Evolutionary conservation across 2,113 vertebrate species (phyloP).

Genomic region (Trogon melanurus): DNA sequence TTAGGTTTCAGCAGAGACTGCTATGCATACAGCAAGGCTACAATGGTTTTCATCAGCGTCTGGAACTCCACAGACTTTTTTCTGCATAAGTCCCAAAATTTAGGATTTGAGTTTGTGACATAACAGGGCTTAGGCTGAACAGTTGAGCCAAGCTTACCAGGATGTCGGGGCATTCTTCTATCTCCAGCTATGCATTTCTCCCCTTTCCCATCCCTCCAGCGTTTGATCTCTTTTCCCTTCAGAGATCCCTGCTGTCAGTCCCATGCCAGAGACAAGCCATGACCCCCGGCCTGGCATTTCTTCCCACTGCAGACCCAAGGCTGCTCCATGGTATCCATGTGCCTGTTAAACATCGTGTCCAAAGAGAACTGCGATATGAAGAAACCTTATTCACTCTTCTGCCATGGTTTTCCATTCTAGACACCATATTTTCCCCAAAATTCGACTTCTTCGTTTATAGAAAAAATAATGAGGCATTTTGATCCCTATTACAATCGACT

Average conservation of each 20-base stretch:
- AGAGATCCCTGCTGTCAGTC: not conserved
- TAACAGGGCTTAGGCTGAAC: not conserved
- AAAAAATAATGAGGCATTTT: not conserved
- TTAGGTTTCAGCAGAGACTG: not conserved
- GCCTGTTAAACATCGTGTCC: not conserved
- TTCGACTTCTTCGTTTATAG: not conserved
- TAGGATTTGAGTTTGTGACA: not conserved
- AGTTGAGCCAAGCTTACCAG: not conserved
- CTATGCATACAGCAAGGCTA: not conserved
- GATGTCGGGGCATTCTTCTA: not conserved
- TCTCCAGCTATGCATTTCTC: not conserved
- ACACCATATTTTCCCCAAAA: not conserved
- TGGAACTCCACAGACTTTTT: not conserved
- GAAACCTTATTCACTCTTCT: not conserved
- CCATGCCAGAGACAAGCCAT: not conserved
- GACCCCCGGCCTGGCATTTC: not conserved
- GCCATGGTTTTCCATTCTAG: not conserved
- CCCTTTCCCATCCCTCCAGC: not conserved
- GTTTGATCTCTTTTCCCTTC: not conserved
- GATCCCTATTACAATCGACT: not conserved
- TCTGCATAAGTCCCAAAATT: not conserved
- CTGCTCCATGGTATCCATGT: not conserved
- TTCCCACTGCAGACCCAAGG: not conserved
- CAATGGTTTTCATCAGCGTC: not conserved
- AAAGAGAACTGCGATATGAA: not conserved